Evolutionary conservation across 1,140 invertebrate genomes (phyloP).

Genomic region (Pogonomyrmex barbatus): DNA sequence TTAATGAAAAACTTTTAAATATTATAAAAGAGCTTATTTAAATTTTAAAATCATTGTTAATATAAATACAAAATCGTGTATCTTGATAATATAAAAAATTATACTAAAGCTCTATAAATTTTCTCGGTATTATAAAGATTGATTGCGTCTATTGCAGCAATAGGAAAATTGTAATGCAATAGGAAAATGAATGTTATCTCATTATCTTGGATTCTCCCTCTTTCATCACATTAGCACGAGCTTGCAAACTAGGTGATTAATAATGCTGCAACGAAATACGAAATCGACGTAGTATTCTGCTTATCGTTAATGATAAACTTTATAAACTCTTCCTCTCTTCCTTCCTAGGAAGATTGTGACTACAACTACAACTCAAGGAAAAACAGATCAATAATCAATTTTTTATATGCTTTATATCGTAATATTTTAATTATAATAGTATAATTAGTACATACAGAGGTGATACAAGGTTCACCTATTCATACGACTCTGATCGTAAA

Average conservation of each 20-base stretch:
- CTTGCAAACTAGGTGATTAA: slow-evolving; percentile 5
- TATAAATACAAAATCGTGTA: background rate
- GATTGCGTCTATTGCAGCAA: slow-evolving; percentile 43
- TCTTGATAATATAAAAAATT: background rate
- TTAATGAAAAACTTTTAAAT: background rate
- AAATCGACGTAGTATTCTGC: background rate
- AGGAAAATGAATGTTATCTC: slow-evolving; percentile 46
- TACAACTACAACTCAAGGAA: background rate
- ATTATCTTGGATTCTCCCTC: slow-evolving; percentile 28
- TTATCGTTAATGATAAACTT: background rate
- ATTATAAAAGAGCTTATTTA: background rate
- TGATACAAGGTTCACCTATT: background rate
- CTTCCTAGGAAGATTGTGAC: background rate
- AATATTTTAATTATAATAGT: background rate
- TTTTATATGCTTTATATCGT: background rate
- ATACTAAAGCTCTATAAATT: background rate
- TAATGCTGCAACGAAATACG: background rate
- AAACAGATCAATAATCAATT: background rate
- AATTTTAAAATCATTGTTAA: slow-evolving; percentile 3
- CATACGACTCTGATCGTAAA: background rate
- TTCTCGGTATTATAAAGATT: background rate
- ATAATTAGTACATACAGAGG: background rate
- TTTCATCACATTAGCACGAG: slow-evolving; percentile 50
- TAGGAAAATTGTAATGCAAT: slow-evolving; percentile 38
- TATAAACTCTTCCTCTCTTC: background rate